Conservation (phyloP, 2,113 vertebrate genomes). For the Lepus americanus region DNA sequence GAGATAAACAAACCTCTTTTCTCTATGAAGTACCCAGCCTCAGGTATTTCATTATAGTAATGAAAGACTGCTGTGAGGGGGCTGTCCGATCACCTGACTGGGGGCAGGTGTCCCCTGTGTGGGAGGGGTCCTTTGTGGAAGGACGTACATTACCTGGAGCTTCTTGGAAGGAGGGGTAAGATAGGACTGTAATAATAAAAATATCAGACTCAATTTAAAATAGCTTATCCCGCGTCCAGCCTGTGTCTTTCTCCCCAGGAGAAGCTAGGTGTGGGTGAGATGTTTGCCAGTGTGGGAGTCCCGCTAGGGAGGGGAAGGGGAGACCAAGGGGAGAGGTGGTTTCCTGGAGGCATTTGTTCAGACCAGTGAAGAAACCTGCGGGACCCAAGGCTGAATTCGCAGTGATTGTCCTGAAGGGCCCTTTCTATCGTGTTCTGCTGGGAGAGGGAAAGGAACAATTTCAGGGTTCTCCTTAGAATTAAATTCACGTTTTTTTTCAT, state of each 20-base stretch:
- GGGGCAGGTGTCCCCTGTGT: neutral
- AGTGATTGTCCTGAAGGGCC: neutral
- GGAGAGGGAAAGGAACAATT: neutral
- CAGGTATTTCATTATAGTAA: no score
- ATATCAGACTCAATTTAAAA: neutral
- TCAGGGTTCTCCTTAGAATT: neutral
- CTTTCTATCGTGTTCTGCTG: neutral
- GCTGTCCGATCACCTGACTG: neutral
- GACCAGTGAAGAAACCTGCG: neutral
- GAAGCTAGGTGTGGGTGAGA: neutral
- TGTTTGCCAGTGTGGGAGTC: neutral
- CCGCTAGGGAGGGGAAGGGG: neutral
- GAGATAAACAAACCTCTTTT: no score
- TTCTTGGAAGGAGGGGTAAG: neutral
- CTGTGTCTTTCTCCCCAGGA: neutral
- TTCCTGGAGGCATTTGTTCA: neutral
- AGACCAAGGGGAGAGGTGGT: rapidly evolving
- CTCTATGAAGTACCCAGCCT: no score
- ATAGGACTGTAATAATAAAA: no score
- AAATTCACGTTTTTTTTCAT: neutral
- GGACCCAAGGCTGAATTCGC: neutral
- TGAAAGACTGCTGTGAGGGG: no score
- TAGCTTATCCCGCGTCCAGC: neutral
- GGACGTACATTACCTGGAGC: no score
- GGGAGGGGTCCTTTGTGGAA: neutral